These are phyloP conservation scores for Andrena marginata DNA, from an alignment of 2,888 invertebrate species.

Conservation along the genomic window DNA sequence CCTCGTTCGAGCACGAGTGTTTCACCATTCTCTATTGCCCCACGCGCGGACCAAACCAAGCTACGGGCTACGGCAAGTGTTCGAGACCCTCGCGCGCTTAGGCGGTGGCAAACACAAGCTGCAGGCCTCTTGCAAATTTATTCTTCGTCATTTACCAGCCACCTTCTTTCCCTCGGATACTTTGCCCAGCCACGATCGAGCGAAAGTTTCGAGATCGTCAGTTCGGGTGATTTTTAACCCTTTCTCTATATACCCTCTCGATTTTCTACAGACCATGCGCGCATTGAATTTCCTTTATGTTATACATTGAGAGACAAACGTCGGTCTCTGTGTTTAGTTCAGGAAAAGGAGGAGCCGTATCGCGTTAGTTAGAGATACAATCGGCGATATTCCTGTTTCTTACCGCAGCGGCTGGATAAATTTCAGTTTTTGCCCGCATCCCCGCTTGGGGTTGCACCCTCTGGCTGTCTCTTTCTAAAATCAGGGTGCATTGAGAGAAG, in stretches of 20 bases:
- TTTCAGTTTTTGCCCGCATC: slow-evolving; percentile 43
- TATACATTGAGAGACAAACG: too few species aligned
- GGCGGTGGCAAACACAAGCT: slow-evolving; percentile 40
- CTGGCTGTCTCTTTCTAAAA: slow-evolving; percentile 76
- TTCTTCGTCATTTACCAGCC: slow-evolving; percentile 1
- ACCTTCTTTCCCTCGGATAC: neutral
- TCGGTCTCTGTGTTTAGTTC: too few species aligned
- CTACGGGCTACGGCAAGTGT: slow-evolving; percentile 74
- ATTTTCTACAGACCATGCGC: too few species aligned
- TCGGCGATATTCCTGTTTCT: neutral
- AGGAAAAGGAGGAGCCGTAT: too few species aligned
- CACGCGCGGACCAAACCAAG: slow-evolving; percentile 59
- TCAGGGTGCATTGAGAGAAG: slow-evolving; percentile 82
- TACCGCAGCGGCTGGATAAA: slow-evolving; percentile 34
- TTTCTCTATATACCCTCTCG: too few species aligned
- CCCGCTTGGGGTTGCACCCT: slow-evolving; percentile 53
- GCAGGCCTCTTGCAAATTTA: slow-evolving; percentile 1
- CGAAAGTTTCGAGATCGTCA: too few species aligned
- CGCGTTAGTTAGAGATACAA: neutral
- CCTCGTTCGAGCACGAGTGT: slow-evolving; percentile 72
- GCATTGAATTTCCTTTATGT: too few species aligned
- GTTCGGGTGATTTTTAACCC: too few species aligned
- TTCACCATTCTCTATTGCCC: slow-evolving; percentile 69
- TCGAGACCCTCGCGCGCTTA: slow-evolving; percentile 50
- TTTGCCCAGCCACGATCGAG: too few species aligned